Base-by-base conservation (phyloP, 2,113 vertebrate species). In the Sceloporus tristichus region DNA sequence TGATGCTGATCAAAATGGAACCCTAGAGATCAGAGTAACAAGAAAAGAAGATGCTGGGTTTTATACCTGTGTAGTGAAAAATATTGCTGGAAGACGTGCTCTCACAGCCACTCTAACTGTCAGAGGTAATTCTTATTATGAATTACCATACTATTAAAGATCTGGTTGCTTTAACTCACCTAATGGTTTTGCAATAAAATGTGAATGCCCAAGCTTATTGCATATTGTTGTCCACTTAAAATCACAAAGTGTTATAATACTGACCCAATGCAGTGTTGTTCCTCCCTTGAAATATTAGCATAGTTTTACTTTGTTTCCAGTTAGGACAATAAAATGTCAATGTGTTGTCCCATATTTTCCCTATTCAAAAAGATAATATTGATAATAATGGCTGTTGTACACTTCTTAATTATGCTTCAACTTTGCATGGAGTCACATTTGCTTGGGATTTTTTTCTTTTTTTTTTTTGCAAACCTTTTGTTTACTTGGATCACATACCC, bases 31-130 rank as follows among this genome's bases (percentile, higher is more conserved):
- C 92, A 90, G 87, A 75, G 82, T 78, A 0, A 91, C 96, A 0
- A 96, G 87, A 1, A 97, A 97, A 82, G 96, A 97, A 0, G 98
- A 99, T 84, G 93, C 95, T 0, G 99, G 98, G 0, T 97, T 97
- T 0, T 99, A 98, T 14, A 97, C 96, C 0, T 99, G 99, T 90
- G 97, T 97, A 92, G 97, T 98, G 70, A 95, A 97, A 89, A 99
- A 99, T 87, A 95, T 95, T 0, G 96, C 98, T 82, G 98, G 98
- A 10, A 96, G 96, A 65, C 95, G 97, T 0, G 98, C 97, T n/a
- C 93, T 99, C 70, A 96, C 96, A 4, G 97, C 98, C 27, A 94
- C 92, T 71, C 96, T 99, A 86, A 96, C 97, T 83, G 97, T 99
- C 81, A 98, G 98, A 97, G 98, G 99, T 99, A 96, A 89, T 62